Evolutionary conservation across 2,888 invertebrate species (phyloP).

Genomic region (Phanerotoma sp.): DNA sequence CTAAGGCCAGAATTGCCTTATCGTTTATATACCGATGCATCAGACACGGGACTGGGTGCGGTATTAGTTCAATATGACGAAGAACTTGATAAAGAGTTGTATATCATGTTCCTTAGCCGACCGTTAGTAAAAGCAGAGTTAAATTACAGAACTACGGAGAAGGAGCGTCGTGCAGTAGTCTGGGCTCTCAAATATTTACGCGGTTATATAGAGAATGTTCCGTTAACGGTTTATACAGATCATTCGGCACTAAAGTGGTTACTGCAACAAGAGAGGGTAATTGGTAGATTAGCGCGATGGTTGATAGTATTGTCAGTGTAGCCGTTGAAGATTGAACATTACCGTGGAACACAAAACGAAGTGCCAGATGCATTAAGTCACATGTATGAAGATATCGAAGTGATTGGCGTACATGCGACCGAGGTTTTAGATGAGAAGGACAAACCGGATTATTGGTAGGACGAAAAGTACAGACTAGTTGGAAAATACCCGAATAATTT

Average conservation of each 20-base stretch:
- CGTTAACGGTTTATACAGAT: not conserved
- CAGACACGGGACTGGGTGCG: not conserved
- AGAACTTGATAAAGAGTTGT: not conserved
- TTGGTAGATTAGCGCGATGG: constrained; percentile 23
- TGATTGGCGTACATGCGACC: not conserved
- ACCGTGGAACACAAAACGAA: constrained; percentile 27
- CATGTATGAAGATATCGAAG: constrained; percentile 9
- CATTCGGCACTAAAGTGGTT: not conserved
- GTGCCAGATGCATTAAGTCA: constrained; percentile 25
- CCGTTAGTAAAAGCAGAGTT: not conserved
- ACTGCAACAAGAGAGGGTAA: too few relatives aligned
- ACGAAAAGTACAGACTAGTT: constrained; percentile 11
- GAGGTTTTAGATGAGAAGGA: constrained; percentile 16
- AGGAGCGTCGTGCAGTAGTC: not conserved
- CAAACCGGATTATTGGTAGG: constrained; percentile 23
- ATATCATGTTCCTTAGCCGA: not conserved
- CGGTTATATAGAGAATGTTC: not conserved
- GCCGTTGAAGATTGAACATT: constrained; percentile 18
- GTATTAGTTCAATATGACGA: not conserved
- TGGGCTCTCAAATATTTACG: not conserved
- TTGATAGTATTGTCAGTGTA: constrained; percentile 24
- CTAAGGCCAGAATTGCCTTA: not conserved
- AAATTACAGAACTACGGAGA: not conserved
- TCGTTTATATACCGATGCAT: not conserved
- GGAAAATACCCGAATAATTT: constrained; percentile 5